Evolutionary conservation across 2,888 invertebrate genomes (phyloP).

Genomic region (Nyleta sp.): DNA sequence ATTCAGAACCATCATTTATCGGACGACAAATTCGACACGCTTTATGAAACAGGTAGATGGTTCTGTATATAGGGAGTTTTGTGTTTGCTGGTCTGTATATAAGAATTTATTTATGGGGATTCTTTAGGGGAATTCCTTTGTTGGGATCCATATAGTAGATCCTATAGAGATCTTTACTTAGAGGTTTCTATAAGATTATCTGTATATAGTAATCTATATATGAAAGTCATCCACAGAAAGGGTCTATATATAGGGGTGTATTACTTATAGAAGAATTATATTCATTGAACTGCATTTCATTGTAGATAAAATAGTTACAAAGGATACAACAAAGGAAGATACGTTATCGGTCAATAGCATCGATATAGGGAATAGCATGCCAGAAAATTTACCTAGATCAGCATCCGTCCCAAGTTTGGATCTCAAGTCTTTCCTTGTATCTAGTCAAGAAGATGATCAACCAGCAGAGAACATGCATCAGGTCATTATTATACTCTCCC

Average conservation of each 20-base stretch:
- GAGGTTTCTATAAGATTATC: no score
- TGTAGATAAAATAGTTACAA: constrained; percentile 75
- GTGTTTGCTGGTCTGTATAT: neutral
- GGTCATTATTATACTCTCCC: constrained; percentile 66
- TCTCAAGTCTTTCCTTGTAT: constrained; percentile 79
- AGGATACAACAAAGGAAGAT: constrained; percentile 74
- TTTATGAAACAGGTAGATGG: constrained; percentile 75
- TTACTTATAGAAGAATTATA: no score
- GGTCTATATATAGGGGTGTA: no score
- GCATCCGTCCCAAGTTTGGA: constrained; percentile 81
- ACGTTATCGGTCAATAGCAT: constrained; percentile 79
- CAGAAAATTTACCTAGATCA: constrained; percentile 77
- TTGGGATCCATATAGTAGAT: no score
- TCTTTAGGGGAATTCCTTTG: no score
- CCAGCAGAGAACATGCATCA: constrained; percentile 77
- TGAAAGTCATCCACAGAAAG: no score
- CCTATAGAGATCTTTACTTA: no score
- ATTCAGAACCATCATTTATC: constrained; percentile 65
- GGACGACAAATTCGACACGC: constrained; percentile 71
- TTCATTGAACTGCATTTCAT: no score
- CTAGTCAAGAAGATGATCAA: constrained; percentile 77
- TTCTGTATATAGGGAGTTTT: constrained; percentile 20
- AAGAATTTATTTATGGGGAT: no score
- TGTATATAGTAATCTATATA: no score
- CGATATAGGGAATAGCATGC: constrained; percentile 74